These are phyloP conservation scores for Thalassaphorura encarpata DNA, from an alignment of 1,140 invertebrate species.

Conservation along the genomic window DNA sequence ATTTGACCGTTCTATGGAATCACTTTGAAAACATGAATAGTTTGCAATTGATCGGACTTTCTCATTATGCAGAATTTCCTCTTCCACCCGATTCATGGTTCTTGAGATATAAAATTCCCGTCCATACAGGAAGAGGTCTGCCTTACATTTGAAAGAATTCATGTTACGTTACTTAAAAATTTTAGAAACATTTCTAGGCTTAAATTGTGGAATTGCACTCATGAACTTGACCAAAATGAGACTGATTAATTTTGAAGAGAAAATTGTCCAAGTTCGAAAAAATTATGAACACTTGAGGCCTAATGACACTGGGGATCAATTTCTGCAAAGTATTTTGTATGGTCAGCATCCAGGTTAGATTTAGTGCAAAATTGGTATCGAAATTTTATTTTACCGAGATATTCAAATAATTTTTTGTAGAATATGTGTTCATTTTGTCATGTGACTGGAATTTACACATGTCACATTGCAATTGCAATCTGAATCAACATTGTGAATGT, in stretches of 20 bases:
- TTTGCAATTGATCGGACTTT: not conserved
- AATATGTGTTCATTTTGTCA: not conserved
- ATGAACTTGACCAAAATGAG: slow-evolving; percentile 6
- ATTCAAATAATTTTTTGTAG: not conserved
- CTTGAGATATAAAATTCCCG: not conserved
- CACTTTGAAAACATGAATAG: not conserved
- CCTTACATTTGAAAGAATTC: not conserved
- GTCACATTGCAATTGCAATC: not conserved
- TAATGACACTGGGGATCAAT: not conserved
- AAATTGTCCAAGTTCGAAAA: not conserved
- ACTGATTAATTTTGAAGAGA: not conserved
- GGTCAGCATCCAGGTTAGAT: not conserved
- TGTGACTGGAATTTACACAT: slow-evolving; percentile 2
- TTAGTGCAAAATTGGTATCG: too few relatives aligned
- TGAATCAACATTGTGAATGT: not conserved
- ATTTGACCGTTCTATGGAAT: not conserved
- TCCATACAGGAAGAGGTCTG: not conserved
- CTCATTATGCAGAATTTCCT: not conserved
- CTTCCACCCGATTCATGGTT: not conserved
- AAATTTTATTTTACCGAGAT: too few relatives aligned
- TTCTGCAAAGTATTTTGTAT: slow-evolving; percentile 1
- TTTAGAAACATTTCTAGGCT: not conserved
- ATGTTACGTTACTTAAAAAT: not conserved
- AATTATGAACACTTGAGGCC: not conserved
- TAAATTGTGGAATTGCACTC: not conserved